These are phyloP conservation scores for Coelopa pilipes DNA, from an alignment of 2,888 invertebrate genomes.

Conservation along the genomic window DNA sequence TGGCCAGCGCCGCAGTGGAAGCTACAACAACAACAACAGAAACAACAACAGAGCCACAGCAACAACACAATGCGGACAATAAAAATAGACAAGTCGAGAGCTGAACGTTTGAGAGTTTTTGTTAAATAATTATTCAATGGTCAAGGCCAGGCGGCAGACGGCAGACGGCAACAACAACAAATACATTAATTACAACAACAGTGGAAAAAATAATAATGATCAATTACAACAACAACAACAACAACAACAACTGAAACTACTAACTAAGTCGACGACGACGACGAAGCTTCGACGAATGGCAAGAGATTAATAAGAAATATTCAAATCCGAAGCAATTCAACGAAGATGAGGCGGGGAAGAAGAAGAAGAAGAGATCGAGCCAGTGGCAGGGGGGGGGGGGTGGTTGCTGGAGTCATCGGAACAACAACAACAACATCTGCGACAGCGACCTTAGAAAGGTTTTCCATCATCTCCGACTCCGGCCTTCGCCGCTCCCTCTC, in stretches of 20 bases:
- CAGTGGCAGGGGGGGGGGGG: no score
- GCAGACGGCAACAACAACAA: background rate
- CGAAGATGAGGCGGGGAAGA: no score
- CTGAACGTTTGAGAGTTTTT: slow-evolving; percentile 9
- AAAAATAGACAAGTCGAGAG: background rate
- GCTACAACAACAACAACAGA: background rate
- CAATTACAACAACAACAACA: background rate
- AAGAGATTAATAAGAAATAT: background rate
- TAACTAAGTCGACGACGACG: no score
- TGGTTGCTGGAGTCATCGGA: no score
- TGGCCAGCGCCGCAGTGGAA: background rate
- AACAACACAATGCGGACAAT: slow-evolving; percentile 1
- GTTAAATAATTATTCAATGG: slow-evolving; percentile 28
- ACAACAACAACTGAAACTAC: background rate
- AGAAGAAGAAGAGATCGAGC: no score
- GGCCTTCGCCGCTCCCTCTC: no score
- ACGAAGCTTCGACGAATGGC: no score
- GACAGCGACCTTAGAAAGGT: no score
- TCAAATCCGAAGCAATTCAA: background rate
- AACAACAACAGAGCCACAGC: background rate
- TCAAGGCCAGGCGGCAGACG: slow-evolving; percentile 28
- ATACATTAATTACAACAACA: slow-evolving; percentile 2
- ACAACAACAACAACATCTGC: no score
- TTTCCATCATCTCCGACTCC: no score
- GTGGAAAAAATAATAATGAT: background rate